Evolutionary conservation across 1,140 invertebrate genomes (phyloP), one percentile per base, ranked within the genome.

Genomic region (Rhagoletis pomonella): DNA sequence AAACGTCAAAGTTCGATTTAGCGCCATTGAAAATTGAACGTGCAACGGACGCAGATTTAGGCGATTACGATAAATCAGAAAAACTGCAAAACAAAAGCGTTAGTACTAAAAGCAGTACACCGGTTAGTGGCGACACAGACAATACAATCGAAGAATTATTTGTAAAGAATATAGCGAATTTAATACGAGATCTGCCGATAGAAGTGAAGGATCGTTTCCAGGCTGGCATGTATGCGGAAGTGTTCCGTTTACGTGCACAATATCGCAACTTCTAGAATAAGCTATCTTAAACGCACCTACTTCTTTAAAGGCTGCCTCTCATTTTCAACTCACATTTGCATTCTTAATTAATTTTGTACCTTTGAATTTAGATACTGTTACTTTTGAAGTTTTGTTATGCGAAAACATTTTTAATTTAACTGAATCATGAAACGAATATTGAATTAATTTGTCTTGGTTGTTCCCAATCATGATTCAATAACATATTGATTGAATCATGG

Each of bases 121-220:
- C 42, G 12, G 44, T n/a, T 7, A 17, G 14, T 7, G n/a, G 14
- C 3, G n/a, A 5, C 0, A 19, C 50, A 9, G 73, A 55, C n/a
- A 19, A 55, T 81, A 5, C 19, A 10, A 50, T 19, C 29, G 73
- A 81, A 17, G 73, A 81, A 55, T 81, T 81, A 29, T 81, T 81
- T 58, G 73, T 55, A n/a, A 81, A 81, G 42, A 81, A 81, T 81
- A 81, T 81, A 17, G 73, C 73, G 44, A 55, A 50, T 81, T 81
- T 81, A 29, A 81, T 81, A 29, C 73, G 73, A 3, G 73, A 81
- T 3, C 73, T 81, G 9, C 73, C 73, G 19, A 81, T 81, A 81
- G 73, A 81, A 29, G 19, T 81, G 44, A 81, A 81, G 50, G 73
- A 81, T 29, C 73, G 73, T 7, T 81, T 81, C 44, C 73, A 81